Percentiles rank a stretch among this genome's conserved stretches.
These are phyloP conservation scores for Drosophila glabriapex DNA, from an alignment of 2,888 invertebrate genomes.

Conservation along the genomic window DNA sequence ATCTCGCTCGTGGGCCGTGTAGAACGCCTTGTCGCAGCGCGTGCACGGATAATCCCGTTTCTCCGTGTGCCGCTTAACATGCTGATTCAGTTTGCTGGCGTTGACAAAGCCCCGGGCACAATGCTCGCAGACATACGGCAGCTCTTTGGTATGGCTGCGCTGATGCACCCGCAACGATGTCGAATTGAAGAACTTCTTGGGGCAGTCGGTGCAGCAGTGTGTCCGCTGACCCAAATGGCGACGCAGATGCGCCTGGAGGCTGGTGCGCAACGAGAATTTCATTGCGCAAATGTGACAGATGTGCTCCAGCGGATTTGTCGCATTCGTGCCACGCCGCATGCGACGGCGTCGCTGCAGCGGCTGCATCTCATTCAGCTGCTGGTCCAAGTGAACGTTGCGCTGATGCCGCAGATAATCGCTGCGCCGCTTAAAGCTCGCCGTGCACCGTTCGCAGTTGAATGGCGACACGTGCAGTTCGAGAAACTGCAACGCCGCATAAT, in stretches of 20 bases:
- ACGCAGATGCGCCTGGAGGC: conserved; percentile 71
- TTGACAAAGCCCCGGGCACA: conserved; percentile 82
- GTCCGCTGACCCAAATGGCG: conserved; percentile 76
- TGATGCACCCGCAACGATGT: conserved; percentile 77
- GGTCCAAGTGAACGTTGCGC: conserved; percentile 61
- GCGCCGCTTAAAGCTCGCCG: conserved; percentile 67
- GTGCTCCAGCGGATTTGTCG: conserved; percentile 60
- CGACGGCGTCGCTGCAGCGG: conserved; percentile 18
- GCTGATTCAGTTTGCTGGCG: conserved; percentile 83
- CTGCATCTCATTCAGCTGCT: conserved; percentile 21
- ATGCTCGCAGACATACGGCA: conserved; percentile 81
- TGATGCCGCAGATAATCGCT: conserved; percentile 71
- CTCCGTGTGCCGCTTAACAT: conserved; percentile 77
- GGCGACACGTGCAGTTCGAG: conserved; percentile 80
- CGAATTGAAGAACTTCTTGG: conserved; percentile 79
- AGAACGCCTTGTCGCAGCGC: conserved; percentile 81
- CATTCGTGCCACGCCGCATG: not conserved
- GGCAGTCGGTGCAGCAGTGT: conserved; percentile 70
- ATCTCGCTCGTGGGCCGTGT: conserved; percentile 79
- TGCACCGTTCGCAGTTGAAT: conserved; percentile 69
- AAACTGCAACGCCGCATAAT: conserved; percentile 69
- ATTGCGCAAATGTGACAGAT: conserved; percentile 81
- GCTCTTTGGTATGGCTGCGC: conserved; percentile 80
- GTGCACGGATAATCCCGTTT: conserved; percentile 77
- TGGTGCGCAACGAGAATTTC: conserved; percentile 79